These are phyloP conservation scores for Pammene fasciana DNA, from an alignment of 2,888 invertebrate species.

Conservation along the genomic window DNA sequence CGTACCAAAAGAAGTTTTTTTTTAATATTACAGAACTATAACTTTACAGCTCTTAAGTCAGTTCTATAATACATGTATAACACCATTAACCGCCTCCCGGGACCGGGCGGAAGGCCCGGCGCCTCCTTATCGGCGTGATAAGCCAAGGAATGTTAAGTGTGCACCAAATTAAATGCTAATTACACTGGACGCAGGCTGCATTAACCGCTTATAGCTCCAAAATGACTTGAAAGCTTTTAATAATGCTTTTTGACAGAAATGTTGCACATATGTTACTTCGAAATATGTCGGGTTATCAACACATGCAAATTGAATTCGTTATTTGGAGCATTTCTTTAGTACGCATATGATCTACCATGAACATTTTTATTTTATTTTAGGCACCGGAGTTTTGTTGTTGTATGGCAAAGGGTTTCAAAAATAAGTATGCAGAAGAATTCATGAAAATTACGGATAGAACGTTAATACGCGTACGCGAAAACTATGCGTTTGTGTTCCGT, in stretches of 20 bases:
- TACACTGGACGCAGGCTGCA: constrained; percentile 29
- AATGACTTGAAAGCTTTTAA: not conserved
- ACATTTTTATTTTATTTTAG: not conserved
- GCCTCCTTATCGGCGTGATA: constrained; percentile 37
- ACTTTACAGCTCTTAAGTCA: not conserved
- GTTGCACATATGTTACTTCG: not conserved
- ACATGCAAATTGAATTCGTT: not conserved
- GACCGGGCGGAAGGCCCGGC: constrained; percentile 24
- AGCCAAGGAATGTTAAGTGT: constrained; percentile 38
- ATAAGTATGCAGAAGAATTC: too few species aligned
- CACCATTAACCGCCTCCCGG: not conserved
- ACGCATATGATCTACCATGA: too few species aligned
- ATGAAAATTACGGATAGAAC: too few species aligned
- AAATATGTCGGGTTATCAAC: not conserved
- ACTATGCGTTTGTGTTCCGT: too few species aligned
- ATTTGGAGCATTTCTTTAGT: not conserved
- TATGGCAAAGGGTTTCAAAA: too few species aligned
- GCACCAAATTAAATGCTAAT: constrained; percentile 35
- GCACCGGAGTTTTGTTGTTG: not conserved
- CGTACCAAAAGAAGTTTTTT: too few species aligned
- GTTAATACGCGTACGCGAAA: too few species aligned
- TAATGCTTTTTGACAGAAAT: not conserved
- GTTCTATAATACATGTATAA: not conserved
- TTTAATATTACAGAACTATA: too few species aligned
- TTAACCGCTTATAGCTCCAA: constrained; percentile 4